Base-by-base conservation (phyloP, 2,888 invertebrate genomes). In the Pharmacophagus antenor region DNA sequence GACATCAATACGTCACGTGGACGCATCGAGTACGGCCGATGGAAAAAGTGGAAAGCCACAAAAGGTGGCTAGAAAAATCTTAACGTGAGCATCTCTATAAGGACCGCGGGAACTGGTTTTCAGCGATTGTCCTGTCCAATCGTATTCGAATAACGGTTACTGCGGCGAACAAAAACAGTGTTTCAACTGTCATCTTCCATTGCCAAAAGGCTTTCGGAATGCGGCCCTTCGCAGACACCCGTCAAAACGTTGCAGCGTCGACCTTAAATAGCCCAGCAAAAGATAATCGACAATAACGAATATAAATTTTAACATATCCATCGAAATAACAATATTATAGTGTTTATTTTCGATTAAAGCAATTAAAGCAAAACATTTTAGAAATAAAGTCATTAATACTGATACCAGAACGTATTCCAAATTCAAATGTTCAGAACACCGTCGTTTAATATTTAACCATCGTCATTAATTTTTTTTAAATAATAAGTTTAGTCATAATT, bases 1-100 rank as follows among this genome's bases (percentile, higher is more conserved):
- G 88, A 85, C 88, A 89, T 84, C 84, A 77, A 86, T 84, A 80
- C 74, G 79, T 84, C 82, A 79, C 71, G 67, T 67, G 66, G 67
- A 67, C 67, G 52, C 58, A 77, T 74, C 76, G 77, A 77, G 74
- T 67, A 70, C 67, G 65, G 58, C 62, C 68, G 20, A 18, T 27
- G 37, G 76, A 87, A 88, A 86, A 89, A 81, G 74, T 79, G 78
- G 79, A 76, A 79, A 79, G 74, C 62, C 65, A 68, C 69, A 76
- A 73, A 77, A n/a, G n/a, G 80, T 75, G 80, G 77, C 15, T 84
- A 89, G 88, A 88, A 88, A 87, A 89, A 89, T 88, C 79, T 86
- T 83, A 84, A 86, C 82, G 81, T 73, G 79, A 65, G 70, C 53
- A 58, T 42, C 79, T 84, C 60, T 82, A 77, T 76, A 84, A 66